phyloP scores from a whole-genome alignment of 2,113 vertebrate genomes.

The Columba livia region DNA sequence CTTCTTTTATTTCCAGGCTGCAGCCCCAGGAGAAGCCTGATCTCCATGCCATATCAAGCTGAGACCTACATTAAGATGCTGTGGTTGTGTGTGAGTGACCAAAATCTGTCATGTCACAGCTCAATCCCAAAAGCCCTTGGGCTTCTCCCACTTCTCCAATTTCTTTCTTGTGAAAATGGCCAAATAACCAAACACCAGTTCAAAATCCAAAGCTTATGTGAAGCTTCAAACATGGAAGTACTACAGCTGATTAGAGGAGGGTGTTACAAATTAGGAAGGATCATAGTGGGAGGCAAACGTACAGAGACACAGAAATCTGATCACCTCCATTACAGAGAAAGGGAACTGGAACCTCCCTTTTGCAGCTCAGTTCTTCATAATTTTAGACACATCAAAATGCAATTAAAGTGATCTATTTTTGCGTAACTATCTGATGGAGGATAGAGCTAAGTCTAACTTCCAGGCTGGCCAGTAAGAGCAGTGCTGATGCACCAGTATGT shows the following conservation, averaged over 20 bases:
- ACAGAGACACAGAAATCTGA: background rate
- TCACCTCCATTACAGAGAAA: background rate
- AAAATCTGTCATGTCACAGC: background rate
- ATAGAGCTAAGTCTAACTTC: background rate
- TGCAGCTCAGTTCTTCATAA: background rate
- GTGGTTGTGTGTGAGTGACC: fast-evolving
- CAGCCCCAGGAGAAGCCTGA: background rate
- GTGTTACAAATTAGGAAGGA: background rate
- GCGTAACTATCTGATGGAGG: background rate
- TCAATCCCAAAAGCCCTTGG: background rate
- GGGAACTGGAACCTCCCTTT: background rate
- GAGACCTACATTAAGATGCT: background rate
- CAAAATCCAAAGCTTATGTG: background rate
- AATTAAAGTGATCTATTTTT: background rate
- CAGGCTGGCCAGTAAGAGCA: background rate
- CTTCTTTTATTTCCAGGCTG: background rate
- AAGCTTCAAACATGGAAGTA: background rate
- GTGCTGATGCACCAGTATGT: background rate
- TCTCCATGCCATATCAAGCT: background rate
- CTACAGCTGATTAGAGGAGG: background rate
- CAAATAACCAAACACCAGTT: background rate
- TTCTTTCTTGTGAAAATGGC: background rate
- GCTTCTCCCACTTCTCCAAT: background rate
- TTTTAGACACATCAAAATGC: background rate
- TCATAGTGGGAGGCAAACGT: background rate